phyloP scores from a whole-genome alignment of 1,140 invertebrate genomes.

The Dendrolimus kikuchii region DNA sequence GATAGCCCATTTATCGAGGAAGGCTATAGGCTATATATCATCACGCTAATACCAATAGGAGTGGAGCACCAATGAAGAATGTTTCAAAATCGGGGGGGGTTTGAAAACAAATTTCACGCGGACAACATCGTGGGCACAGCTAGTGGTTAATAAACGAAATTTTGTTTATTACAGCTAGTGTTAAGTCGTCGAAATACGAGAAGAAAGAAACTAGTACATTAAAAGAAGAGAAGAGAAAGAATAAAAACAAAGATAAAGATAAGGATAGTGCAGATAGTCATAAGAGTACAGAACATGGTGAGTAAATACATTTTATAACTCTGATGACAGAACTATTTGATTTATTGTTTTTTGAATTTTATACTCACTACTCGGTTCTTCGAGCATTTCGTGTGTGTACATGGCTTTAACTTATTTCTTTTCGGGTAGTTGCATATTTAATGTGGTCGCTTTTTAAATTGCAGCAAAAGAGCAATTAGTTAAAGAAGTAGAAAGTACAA shows the following conservation, averaged over 20 bases:
- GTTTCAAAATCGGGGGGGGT: no score
- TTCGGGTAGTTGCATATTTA: neutral
- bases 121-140: no score
- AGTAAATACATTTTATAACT: slow-evolving; percentile 15
- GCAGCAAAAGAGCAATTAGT: slow-evolving; percentile 62
- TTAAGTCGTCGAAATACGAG: slow-evolving; percentile 54
- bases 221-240: slow-evolving; percentile 75
- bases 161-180: slow-evolving; percentile 30
- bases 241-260: slow-evolving; percentile 67
- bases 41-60: no score
- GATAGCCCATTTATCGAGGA: no score
- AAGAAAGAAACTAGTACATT: slow-evolving; percentile 74
- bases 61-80: no score
- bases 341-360: no score
- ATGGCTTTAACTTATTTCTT: neutral
- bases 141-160: neutral
- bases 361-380: neutral
- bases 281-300: slow-evolving; percentile 63
- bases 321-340: no score
- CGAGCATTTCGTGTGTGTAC: neutral
- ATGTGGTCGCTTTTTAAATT: slow-evolving; percentile 11
- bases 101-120: no score
- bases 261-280: slow-evolving; percentile 52
- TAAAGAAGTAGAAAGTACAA: slow-evolving; percentile 65
- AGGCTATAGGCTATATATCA: no score